Base-by-base conservation (phyloP, 2,888 invertebrate genomes). In the Ectobius pallidus region DNA sequence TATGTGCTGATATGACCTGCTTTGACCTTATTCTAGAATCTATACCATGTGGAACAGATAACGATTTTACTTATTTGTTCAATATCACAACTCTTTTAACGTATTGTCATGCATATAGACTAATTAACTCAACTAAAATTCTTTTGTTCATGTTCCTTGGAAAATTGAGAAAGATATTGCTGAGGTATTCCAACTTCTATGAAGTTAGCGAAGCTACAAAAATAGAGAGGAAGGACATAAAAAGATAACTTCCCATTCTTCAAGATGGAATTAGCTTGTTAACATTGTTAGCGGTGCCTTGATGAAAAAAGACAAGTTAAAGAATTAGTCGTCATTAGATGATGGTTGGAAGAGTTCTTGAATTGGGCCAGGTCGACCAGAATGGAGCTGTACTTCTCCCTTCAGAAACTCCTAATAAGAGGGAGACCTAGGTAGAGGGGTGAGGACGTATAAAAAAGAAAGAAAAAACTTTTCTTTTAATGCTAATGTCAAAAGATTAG, bases 281-380 rank as follows among this genome's bases (percentile, higher is more conserved):
- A 63, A 63, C 63, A 63, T 14, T 63, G 39, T 63, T 63, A 63
- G 63, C 14, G 63, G 63, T 22, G 20, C 63, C 3, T 9, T 34
- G 16, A 63, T 20, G 42, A 63, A 30, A 63, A 16, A 39, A 20
- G 62, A 20, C 62, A 62, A 22, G 52, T 52, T 9, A 63, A 22
- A 22, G 63, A 39, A 63, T 63, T 63, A 63, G 32, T 39, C 22
- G 42, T 63, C 63, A 22, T 63, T 63, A 63, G 63, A 11, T 39
- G 22, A 22, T 63, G 63, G 63, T 63, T 63, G 22, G 42, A 1
- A 22, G 42, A 25, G 18, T 22, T 42, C 32, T 42, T 52, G 42
- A 20, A 34, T 3, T 22, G 20, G 42, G 25, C 42, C 58, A 63
- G 20, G 34, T 63, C 63, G 63, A 25, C 63, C 20, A 22, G 63